phyloP scores from a whole-genome alignment of 2,888 invertebrate species.

The Parnassius mnemosyne region DNA sequence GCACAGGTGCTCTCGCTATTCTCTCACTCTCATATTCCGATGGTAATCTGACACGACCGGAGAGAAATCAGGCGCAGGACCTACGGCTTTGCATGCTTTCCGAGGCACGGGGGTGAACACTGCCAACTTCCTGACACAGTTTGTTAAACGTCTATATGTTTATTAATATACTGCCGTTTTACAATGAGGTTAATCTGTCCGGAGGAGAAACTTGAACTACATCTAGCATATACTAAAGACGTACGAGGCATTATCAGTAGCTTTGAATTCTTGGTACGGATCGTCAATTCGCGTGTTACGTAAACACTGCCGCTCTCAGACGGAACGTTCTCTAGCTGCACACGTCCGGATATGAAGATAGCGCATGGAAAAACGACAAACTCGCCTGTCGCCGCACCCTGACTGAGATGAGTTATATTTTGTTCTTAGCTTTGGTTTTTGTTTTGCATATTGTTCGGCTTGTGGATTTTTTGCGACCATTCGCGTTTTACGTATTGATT shows the following conservation, averaged over 20 bases:
- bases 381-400: conserved; percentile 38
- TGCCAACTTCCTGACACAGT: too few species aligned
- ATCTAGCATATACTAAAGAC: too few species aligned
- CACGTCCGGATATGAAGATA: conserved; percentile 76
- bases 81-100: too few species aligned
- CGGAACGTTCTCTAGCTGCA: conserved; percentile 13
- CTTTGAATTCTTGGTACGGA: conserved; percentile 1
- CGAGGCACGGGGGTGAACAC: too few species aligned
- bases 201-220: too few species aligned
- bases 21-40: too few species aligned
- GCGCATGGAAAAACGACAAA: conserved; percentile 66
- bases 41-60: too few species aligned
- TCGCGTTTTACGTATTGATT: conserved; percentile 56
- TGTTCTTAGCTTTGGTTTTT: conserved; percentile 49
- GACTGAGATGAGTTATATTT: conserved; percentile 53
- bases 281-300: conserved; percentile 26
- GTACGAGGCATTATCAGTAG: not conserved
- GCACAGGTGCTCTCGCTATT: too few species aligned
- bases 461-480: conserved; percentile 51
- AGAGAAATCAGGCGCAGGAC: too few species aligned
- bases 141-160: too few species aligned
- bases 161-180: too few species aligned
- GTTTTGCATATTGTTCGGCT: conserved; percentile 49
- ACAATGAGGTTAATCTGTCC: too few species aligned
- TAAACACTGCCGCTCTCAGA: conserved; percentile 7